Conservation (phyloP, 2,888 invertebrate genomes). For the Syrphus vitripennis region DNA sequence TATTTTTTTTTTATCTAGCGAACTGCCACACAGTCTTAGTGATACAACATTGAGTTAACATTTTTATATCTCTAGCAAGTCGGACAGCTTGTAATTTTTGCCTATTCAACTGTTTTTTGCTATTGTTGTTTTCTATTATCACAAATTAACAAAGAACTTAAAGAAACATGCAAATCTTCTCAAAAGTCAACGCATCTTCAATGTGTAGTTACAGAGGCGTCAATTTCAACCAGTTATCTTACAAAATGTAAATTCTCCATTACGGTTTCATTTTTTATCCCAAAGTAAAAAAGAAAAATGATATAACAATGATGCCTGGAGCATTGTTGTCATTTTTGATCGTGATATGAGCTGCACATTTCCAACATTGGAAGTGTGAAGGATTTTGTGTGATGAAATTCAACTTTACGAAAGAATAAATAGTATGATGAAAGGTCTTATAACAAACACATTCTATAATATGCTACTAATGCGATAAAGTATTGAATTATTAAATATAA, state of each 20-base stretch:
- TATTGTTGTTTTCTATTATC: conserved; percentile 15
- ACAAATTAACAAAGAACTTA: neutral
- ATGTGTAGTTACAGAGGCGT: conserved; percentile 11
- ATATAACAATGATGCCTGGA: neutral
- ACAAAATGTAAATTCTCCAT: neutral
- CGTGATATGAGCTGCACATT: neutral
- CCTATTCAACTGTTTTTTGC: conserved; percentile 45
- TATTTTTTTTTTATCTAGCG: neutral
- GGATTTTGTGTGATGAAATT: neutral
- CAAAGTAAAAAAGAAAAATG: neutral
- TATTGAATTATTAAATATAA: too few species aligned
- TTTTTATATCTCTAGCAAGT: conserved; percentile 18
- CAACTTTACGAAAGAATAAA: neutral
- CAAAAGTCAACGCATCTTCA: neutral
- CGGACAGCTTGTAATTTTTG: conserved; percentile 45
- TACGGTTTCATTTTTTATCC: neutral
- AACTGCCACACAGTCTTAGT: conserved; percentile 19
- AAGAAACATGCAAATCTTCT: conserved; percentile 11
- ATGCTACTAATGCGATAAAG: neutral
- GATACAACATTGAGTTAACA: conserved; percentile 15
- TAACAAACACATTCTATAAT: neutral
- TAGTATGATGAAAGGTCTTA: neutral
- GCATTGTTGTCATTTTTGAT: neutral
- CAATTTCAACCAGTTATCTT: conserved; percentile 20
- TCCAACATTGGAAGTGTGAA: neutral